These are phyloP conservation scores for Capromys pilorides DNA, from an alignment of 2,797 vertebrate genomes.

Conservation along the genomic window DNA sequence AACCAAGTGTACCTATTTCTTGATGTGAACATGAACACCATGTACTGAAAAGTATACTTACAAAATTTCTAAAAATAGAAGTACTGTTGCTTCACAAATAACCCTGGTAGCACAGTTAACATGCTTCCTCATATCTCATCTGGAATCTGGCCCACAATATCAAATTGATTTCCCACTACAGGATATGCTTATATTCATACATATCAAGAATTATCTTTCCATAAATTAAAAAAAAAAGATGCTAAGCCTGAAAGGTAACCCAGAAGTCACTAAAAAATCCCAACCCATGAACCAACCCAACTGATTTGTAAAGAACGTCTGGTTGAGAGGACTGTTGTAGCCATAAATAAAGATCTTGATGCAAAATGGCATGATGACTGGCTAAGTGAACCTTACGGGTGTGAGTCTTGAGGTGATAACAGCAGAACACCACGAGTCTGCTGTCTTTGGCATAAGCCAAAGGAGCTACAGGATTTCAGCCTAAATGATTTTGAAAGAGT, in stretches of 20 bases:
- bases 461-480: not conserved
- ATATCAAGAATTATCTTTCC: not conserved
- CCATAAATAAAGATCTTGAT: not conserved
- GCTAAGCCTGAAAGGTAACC: not conserved
- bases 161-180: not conserved
- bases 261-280: not conserved
- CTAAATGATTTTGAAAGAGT: not conserved
- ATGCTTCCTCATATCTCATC: not conserved
- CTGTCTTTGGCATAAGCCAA: not conserved
- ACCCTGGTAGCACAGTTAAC: not conserved
- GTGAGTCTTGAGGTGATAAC: not conserved
- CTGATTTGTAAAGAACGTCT: not conserved
- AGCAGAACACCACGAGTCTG: not conserved
- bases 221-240: not conserved
- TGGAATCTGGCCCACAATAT: not conserved
- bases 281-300: not conserved
- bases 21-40: not conserved
- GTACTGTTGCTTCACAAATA: not conserved
- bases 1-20: no score
- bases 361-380: rapidly evolving
- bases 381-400: not conserved
- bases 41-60: not conserved
- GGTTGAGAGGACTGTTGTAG: not conserved
- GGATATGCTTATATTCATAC: not conserved
- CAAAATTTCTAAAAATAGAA: not conserved